Evolutionary conservation across 2,113 vertebrate species (phyloP).

Genomic region (Ranitomeya imitator): DNA sequence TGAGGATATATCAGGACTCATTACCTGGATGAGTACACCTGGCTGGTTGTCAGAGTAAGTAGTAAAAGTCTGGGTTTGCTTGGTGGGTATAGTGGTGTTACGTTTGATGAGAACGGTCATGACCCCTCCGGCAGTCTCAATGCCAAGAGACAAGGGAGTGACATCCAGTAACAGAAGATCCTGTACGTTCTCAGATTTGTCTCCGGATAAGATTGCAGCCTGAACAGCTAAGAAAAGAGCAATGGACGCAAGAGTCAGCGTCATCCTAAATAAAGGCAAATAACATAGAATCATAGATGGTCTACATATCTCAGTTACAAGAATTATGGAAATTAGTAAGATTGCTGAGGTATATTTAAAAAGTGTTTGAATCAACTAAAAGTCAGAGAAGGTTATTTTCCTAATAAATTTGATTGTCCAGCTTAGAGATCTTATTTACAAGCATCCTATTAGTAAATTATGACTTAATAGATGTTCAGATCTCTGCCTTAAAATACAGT

Average conservation of each 20-base stretch:
- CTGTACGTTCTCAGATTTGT: constrained; percentile 94
- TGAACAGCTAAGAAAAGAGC: constrained; percentile 79
- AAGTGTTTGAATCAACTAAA: neutral
- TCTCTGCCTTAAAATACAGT: too few species aligned
- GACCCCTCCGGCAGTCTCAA: constrained; percentile 89
- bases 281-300: neutral
- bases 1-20: neutral
- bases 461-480: too few species aligned
- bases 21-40: constrained; percentile 86
- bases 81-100: constrained; percentile 92
- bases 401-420: neutral
- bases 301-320: neutral
- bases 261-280: neutral
- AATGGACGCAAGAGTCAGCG: neutral
- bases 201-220: constrained; percentile 87
- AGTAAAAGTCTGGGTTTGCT: constrained; percentile 91
- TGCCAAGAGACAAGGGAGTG: constrained; percentile 84
- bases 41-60: constrained; percentile 92
- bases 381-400: neutral
- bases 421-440: neutral
- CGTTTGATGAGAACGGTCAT: constrained; percentile 92
- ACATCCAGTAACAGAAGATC: constrained; percentile 88
- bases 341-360: neutral
- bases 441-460: too few species aligned
- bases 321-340: neutral